Evolutionary conservation across 2,113 vertebrate species (phyloP).

Genomic region (Bombycilla garrulus): DNA sequence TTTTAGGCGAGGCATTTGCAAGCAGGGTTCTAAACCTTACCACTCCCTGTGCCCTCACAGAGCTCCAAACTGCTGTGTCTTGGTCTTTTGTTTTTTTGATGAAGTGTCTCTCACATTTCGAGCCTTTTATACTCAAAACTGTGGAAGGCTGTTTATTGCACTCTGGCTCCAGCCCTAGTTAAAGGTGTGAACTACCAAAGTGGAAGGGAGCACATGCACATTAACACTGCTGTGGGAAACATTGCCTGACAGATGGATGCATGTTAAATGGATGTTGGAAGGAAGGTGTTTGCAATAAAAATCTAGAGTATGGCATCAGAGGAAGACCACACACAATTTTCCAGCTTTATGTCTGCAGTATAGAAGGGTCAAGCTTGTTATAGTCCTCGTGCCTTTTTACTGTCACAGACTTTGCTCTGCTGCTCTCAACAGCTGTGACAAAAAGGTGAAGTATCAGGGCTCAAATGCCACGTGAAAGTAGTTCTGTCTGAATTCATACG

Average conservation of each 20-base stretch:
- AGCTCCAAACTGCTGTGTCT: neutral
- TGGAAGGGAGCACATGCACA: slow-evolving; percentile 44
- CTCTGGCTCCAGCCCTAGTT: slow-evolving; percentile 54
- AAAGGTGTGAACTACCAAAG: slow-evolving; percentile 64
- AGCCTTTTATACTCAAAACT: slow-evolving; percentile 46
- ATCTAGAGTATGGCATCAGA: slow-evolving; percentile 39
- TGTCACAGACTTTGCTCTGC: neutral
- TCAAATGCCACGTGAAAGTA: neutral
- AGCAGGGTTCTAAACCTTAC: neutral
- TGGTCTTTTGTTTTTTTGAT: slow-evolving; percentile 39
- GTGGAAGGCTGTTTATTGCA: slow-evolving; percentile 63
- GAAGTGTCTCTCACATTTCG: slow-evolving; percentile 57
- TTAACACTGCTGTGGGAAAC: slow-evolving; percentile 51
- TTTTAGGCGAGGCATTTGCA: neutral
- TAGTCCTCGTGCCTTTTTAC: neutral
- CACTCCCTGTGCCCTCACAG: neutral
- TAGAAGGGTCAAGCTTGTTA: slow-evolving; percentile 2
- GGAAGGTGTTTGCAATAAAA: slow-evolving; percentile 69
- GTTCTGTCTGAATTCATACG: neutral
- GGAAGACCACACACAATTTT: slow-evolving; percentile 56
- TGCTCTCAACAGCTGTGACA: neutral
- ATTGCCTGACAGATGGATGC: slow-evolving; percentile 47
- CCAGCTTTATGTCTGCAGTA: slow-evolving; percentile 7
- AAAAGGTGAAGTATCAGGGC: neutral
- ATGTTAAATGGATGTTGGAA: slow-evolving; percentile 60